Evolutionary conservation across 1,140 invertebrate species (phyloP).

Genomic region (Bombus confusus): DNA sequence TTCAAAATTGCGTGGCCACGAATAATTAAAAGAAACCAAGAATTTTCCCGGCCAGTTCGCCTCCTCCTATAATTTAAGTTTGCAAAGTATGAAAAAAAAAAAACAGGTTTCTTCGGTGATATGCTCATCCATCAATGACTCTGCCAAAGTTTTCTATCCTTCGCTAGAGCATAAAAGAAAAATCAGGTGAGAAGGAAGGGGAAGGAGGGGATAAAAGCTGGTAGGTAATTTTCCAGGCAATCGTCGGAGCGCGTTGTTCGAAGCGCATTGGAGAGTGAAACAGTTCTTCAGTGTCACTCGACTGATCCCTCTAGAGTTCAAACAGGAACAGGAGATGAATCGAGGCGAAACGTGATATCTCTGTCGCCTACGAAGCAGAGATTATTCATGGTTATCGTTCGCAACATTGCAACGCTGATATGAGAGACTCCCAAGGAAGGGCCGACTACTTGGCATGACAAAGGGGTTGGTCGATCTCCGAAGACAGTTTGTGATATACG

Average conservation of each 20-base stretch:
- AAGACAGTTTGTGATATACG: conserved; percentile 21
- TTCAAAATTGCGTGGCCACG: not conserved
- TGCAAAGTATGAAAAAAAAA: too few species aligned
- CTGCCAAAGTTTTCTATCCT: not conserved
- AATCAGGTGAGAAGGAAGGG: not conserved
- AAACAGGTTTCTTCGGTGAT: not conserved
- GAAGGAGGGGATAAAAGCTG: not conserved
- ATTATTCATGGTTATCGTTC: conserved; percentile 56
- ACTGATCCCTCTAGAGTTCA: conserved; percentile 55
- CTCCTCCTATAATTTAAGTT: not conserved
- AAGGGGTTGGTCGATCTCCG: not conserved
- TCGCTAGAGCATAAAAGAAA: not conserved
- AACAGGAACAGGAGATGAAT: conserved; percentile 56
- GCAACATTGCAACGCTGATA: conserved; percentile 3
- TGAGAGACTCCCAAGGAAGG: not conserved
- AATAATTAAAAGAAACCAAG: not conserved
- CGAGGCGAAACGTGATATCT: conserved; percentile 52
- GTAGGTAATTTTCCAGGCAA: conserved; percentile 62
- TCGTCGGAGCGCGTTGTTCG: conserved; percentile 51
- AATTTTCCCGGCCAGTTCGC: not conserved
- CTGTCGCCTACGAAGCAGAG: conserved; percentile 33
- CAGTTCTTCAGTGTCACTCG: conserved; percentile 65
- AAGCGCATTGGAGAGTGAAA: conserved; percentile 58
- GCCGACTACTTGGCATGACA: not conserved
- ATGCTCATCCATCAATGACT: conserved; percentile 1